Conservation (phyloP, 2,113 vertebrate genomes). For the Pseudopodoces humilis region DNA sequence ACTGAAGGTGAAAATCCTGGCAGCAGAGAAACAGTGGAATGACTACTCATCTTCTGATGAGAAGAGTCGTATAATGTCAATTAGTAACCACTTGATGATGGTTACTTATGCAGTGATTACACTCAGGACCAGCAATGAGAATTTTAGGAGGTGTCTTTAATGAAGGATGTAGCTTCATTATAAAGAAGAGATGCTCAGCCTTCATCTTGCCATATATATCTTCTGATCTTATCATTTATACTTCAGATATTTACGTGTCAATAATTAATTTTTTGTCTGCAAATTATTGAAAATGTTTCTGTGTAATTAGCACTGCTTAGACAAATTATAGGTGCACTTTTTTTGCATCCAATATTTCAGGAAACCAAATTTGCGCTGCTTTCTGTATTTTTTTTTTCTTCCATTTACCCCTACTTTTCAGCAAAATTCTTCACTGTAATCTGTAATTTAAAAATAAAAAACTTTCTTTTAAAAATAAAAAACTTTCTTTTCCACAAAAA, state of each 20-base stretch:
- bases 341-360: not conserved
- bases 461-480: not conserved
- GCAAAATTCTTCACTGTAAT: not conserved
- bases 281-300: not conserved
- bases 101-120: not conserved
- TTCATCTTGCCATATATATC: not conserved
- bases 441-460: not conserved
- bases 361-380: not conserved
- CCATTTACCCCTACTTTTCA: not conserved
- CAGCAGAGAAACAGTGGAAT: not conserved
- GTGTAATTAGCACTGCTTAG: not conserved
- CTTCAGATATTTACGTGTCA: not conserved
- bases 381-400: not conserved
- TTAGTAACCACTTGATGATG: not conserved
- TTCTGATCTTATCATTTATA: not conserved
- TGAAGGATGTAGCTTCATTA: not conserved
- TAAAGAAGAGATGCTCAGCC: not conserved
- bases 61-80: not conserved
- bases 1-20: not conserved
- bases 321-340: fast-evolving
- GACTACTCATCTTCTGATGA: not conserved
- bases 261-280: not conserved
- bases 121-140: not conserved
- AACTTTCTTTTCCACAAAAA: not conserved
- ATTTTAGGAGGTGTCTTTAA: not conserved